phyloP scores from a whole-genome alignment of 2,113 vertebrate species.

The Pycnonotus jocosus region DNA sequence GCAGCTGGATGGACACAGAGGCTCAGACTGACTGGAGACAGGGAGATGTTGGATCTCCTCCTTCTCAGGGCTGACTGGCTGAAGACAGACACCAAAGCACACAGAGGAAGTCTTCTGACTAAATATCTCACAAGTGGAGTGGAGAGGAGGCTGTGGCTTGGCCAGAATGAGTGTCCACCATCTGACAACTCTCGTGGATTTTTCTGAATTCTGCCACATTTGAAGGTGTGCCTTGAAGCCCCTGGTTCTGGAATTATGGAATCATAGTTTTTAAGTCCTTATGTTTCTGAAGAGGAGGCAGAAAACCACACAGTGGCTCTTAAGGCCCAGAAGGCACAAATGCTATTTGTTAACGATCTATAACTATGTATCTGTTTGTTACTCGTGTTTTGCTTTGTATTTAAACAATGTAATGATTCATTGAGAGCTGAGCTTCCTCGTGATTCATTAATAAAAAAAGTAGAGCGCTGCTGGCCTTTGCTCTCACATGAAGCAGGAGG shows the following conservation, averaged over 20 bases:
- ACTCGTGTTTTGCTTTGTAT: not conserved
- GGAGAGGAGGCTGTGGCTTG: not conserved
- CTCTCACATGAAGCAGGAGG: not conserved
- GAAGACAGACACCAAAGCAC: not conserved
- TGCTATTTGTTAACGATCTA: not conserved
- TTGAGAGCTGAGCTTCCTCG: not conserved
- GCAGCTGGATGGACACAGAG: not conserved
- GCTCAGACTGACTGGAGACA: not conserved
- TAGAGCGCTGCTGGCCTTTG: not conserved
- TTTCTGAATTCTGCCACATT: not conserved
- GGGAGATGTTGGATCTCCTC: not conserved
- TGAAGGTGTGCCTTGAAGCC: not conserved
- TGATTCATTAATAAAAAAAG: not conserved
- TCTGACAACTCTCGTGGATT: not conserved
- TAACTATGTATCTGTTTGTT: not conserved
- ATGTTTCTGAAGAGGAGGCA: not conserved
- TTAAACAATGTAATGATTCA: not conserved
- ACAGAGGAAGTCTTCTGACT: rapidly evolving
- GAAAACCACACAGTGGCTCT: not conserved
- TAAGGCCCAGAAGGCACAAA: not conserved
- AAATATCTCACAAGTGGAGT: not conserved
- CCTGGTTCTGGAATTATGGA: not conserved
- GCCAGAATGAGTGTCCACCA: not conserved
- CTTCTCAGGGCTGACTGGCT: not conserved
- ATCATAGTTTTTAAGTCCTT: not conserved